Base-by-base conservation (phyloP, 2,113 vertebrate species). In the Podarcis raffonei region DNA sequence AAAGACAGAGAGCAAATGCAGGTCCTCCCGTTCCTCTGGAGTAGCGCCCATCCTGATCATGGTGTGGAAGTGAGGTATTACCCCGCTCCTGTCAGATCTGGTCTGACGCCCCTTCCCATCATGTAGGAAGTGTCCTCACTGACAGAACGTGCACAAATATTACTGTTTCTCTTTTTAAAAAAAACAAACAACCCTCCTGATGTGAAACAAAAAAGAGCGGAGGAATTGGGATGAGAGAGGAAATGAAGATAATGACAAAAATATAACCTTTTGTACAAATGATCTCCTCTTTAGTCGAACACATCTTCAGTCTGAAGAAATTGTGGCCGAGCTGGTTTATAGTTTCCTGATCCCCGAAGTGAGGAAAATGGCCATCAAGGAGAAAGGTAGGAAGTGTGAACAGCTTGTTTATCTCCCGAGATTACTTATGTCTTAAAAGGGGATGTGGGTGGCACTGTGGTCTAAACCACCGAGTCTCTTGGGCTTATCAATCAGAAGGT, bases 241-340 rank as follows among this genome's bases (percentile, higher is more conserved):
- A 22, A 35, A 4, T 7, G n/a, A 8, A 80, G 62, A 84, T 57
- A 86, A 92, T 75, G 87, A 32, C 25, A 62, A 88, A 91, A 65
- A 59, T 62, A 23, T 37, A 42, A 57, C 13, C 66, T 94, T 23
- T 94, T 65, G 75, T 11, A 16, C 3, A 85, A 13, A 18, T 66
- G 78, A 32, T 92, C 94, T 93, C 82, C 89, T 88, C 85, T 87
- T 15, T 39, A 99, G 98, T 65, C 97, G 91, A 89, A 97, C 94
- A 87, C 89, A 8, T n/a, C 95, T 96, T 87, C 98, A 99, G 95
- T 98, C 98, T 8, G 98, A 99, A 95, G 98, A 99, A 95, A 98
- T 99, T 77, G 98, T 99, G 92, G 98, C 98, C 3, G 98, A 99
- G 94, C 91, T 99, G 95, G 97, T 99, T 92, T 98, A 99, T 93